These are phyloP conservation scores for Balanococcus diminutus DNA, from an alignment of 2,888 invertebrate genomes.

Conservation along the genomic window DNA sequence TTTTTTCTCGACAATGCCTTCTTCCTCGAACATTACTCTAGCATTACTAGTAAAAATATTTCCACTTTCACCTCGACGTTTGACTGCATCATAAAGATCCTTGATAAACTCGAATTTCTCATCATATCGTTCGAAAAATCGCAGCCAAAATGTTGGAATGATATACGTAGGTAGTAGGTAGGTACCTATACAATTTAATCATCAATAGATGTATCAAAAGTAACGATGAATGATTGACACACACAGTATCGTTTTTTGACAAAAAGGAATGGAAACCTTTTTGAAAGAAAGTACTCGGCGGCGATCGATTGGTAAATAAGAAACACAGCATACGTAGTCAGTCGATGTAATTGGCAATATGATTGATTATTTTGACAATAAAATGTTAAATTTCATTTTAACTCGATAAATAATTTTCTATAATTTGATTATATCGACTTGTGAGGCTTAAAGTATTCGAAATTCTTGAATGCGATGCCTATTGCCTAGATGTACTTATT, in stretches of 20 bases:
- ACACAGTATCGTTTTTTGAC: not conserved
- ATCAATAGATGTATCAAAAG: not conserved
- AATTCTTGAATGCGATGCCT: not conserved
- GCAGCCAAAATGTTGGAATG: not conserved
- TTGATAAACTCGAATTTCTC: not conserved
- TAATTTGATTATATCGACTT: constrained; percentile 18
- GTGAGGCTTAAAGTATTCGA: not conserved
- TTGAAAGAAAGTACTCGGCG: not conserved
- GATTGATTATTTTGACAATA: constrained; percentile 7
- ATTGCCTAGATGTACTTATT: not conserved
- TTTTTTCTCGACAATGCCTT: no score
- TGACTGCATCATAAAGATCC: not conserved
- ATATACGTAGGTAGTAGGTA: not conserved
- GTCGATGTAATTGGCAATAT: not conserved
- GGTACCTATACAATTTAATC: not conserved
- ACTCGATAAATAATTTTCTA: not conserved
- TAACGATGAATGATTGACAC: not conserved
- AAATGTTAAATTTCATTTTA: not conserved
- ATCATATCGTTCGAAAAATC: not conserved
- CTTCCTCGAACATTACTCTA: no score
- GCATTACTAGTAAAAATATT: no score
- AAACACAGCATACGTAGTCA: not conserved
- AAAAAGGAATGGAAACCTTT: not conserved
- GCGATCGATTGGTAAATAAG: not conserved
- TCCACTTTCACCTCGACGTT: not conserved